A percentile compares a stretch with the other conserved stretches of the same genome.
phyloP scores from a whole-genome alignment of 2,888 invertebrate genomes.

The Macrosiphum euphorbiae region DNA sequence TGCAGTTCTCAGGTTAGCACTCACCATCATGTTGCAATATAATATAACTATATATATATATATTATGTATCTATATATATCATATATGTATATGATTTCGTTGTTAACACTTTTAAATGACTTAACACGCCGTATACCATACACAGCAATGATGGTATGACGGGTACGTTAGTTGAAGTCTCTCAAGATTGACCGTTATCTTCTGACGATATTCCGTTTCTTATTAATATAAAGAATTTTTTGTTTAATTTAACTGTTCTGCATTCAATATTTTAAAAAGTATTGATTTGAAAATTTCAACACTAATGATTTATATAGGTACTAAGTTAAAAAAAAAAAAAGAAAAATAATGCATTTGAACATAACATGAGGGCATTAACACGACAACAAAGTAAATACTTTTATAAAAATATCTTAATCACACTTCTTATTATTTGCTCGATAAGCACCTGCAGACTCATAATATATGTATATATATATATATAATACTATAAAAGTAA shows the following conservation, averaged over 20 bases:
- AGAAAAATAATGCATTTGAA: background rate
- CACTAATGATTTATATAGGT: background rate
- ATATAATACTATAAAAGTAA: background rate
- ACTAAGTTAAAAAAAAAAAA: background rate
- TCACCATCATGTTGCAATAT: background rate
- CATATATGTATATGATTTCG: background rate
- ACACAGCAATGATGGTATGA: background rate
- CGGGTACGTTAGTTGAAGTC: slow-evolving; percentile 43
- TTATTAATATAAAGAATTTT: background rate
- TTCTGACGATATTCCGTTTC: background rate
- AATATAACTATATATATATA: no score
- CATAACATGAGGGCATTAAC: background rate
- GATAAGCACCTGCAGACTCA: background rate
- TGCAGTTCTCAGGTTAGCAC: slow-evolving; percentile 39
- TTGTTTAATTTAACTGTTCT: background rate
- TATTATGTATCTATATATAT: background rate
- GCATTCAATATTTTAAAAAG: background rate
- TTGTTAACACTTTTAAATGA: background rate
- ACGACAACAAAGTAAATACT: background rate
- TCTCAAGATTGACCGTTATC: background rate
- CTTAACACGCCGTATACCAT: background rate
- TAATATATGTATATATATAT: background rate
- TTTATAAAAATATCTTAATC: background rate
- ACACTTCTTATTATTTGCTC: background rate
- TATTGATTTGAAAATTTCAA: background rate